phyloP scores from a whole-genome alignment of 30 jellyfish, hydroid and myxozoan species.

The Cassiopea xamachana region DNA sequence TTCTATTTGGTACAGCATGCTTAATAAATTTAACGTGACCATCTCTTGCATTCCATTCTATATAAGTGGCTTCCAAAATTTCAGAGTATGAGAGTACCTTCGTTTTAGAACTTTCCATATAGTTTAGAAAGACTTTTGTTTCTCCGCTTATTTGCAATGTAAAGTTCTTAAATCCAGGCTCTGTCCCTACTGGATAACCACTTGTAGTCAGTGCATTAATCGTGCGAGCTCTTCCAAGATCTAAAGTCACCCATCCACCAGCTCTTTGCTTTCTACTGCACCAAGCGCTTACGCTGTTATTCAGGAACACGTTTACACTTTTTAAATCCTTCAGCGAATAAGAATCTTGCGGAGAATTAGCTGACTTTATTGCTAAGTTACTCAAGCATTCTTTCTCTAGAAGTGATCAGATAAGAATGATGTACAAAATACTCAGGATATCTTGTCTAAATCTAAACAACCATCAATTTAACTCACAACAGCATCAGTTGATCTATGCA shows the following conservation, averaged over 20 bases:
- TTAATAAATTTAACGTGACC: too few relatives aligned
- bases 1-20: too few relatives aligned
- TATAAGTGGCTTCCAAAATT: neutral
- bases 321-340: slow-evolving; percentile 5
- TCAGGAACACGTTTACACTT: slow-evolving; percentile 37
- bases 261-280: slow-evolving; percentile 36
- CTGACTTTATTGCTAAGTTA: slow-evolving; percentile 6
- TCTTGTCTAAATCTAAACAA: too few relatives aligned
- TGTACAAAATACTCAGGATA: too few relatives aligned
- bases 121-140: slow-evolving; percentile 5
- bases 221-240: slow-evolving; percentile 64
- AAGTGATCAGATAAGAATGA: neutral
- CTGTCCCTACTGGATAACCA: slow-evolving; percentile 77
- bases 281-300: slow-evolving; percentile 61
- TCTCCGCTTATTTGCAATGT: slow-evolving; percentile 66
- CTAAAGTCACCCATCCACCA: slow-evolving; percentile 61
- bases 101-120: slow-evolving; percentile 29
- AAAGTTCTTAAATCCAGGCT: slow-evolving; percentile 66
- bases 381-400: slow-evolving; percentile 45
- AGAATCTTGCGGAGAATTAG: slow-evolving; percentile 68
- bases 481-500: too few relatives aligned
- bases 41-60: too few relatives aligned
- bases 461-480: too few relatives aligned
- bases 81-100: slow-evolving; percentile 20
- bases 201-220: slow-evolving; percentile 22